Evolutionary conservation across 2,888 invertebrate species (phyloP), one percentile per base, ranked within the genome.

Genomic region (Habrosyne pyritoides): DNA sequence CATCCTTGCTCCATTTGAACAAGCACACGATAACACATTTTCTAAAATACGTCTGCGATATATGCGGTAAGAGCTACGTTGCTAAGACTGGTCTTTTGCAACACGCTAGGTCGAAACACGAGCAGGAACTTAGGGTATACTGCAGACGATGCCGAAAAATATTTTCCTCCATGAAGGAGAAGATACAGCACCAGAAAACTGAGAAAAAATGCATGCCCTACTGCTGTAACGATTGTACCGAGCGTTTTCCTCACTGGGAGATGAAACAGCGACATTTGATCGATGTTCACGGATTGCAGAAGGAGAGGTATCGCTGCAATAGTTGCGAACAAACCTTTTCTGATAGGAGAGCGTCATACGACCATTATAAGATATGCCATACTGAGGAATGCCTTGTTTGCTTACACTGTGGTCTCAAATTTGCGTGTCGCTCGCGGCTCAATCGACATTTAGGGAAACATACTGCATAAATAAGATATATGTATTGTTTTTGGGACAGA

Each of bases 181-280:
- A 89, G 55, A 86, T 88, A 56, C 79, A 79, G 6, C 91, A 91
- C 56, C 73, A 86, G 0, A 66, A 87, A 0, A 81, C 81, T 0
- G 86, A 87, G 52, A 90, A 89, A 48, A 81, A 84, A 0, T 91
- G 91, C 61, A 84, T 90, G 87, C 85, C 89, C 0, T 91, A 91
- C 62, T 82, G 84, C 22, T 91, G 91, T 60, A 79, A 80, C 0
- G 84, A 85, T 49, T 91, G 91, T 53, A 75, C 79, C 7, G 89
- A 90, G 59, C 64, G 91, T 36, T 91, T 91, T 62, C 64, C 82
- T 0, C 84, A 87, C 63, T 89, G 84, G 78, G 87, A 87, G 55
- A 64, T 75, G 0, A 72, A 87, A 36, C 83, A 81, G 53, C 75
- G 81, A 2, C 91, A 91, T 14, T 80, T 91, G 89, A 87, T 89